These are phyloP conservation scores for Clunio marinus DNA, from an alignment of 2,888 invertebrate genomes.

Conservation along the genomic window DNA sequence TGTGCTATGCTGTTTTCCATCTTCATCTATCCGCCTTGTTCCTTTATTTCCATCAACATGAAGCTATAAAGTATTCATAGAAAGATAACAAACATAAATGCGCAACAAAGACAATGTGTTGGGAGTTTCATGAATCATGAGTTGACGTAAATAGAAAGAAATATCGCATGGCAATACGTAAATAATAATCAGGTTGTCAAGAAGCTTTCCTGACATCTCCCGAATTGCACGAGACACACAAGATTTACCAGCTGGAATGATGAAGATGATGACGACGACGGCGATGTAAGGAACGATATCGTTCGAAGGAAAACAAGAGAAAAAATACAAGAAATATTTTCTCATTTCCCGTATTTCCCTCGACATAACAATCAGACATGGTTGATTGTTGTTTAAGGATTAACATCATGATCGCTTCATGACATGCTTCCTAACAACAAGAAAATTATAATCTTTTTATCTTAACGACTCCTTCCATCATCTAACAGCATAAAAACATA, in stretches of 20 bases:
- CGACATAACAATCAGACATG: no score
- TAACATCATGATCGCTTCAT: constrained; percentile 7
- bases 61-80: constrained; percentile 13
- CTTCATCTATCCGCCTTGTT: no score
- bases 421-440: background rate
- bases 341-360: no score
- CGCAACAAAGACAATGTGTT: background rate
- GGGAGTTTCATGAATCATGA: background rate
- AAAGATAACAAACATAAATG: constrained; percentile 17
- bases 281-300: no score
- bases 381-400: background rate
- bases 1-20: background rate
- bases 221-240: background rate
- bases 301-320: no score
- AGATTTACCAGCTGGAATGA: no score
- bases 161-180: background rate
- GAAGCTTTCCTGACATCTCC: background rate
- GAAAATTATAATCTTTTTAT: constrained; percentile 16
- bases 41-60: no score
- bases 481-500: no score
- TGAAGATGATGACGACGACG: no score
- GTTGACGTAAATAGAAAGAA: background rate
- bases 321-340: no score
- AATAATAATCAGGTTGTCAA: constrained; percentile 6
- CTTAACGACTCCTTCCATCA: background rate